phyloP scores from a whole-genome alignment of 2,888 invertebrate genomes.

The Volucella zonaria region DNA sequence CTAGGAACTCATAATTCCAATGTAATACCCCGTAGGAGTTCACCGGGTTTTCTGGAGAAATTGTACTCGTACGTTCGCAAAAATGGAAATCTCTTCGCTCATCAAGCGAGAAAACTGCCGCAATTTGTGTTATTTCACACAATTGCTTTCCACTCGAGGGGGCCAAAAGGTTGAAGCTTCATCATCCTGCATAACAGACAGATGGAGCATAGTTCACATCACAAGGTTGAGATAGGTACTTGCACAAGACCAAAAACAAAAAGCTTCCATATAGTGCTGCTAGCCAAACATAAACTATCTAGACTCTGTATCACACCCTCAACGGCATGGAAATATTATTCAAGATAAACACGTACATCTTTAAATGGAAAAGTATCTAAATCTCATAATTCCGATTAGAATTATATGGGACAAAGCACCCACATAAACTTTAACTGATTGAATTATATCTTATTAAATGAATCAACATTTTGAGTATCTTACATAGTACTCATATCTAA shows the following conservation, averaged over 20 bases:
- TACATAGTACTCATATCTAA: background rate
- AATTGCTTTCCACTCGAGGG: background rate
- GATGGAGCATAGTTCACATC: too few species aligned
- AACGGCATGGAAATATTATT: conserved; percentile 47
- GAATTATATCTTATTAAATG: conserved; percentile 72
- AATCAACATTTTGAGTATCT: conserved; percentile 52
- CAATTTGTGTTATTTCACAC: conserved; percentile 39
- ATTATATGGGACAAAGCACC: conserved; percentile 69
- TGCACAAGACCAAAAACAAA: too few species aligned
- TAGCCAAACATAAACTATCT: too few species aligned
- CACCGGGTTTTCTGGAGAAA: too few species aligned
- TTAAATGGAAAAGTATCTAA: conserved; percentile 69
- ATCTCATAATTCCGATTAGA: conserved; percentile 58
- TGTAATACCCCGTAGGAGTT: too few species aligned
- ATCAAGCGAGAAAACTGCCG: conserved; percentile 40
- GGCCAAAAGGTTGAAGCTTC: too few species aligned
- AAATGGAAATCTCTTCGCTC: conserved; percentile 34
- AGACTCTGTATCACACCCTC: background rate
- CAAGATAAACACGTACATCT: conserved; percentile 49
- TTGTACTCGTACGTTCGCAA: background rate
- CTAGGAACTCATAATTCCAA: too few species aligned
- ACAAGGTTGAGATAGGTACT: too few species aligned
- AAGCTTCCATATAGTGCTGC: too few species aligned
- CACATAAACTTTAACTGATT: conserved; percentile 73
- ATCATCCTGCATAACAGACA: too few species aligned